phyloP scores from a whole-genome alignment of 2,888 invertebrate genomes.

The Ypsolopha sequella region DNA sequence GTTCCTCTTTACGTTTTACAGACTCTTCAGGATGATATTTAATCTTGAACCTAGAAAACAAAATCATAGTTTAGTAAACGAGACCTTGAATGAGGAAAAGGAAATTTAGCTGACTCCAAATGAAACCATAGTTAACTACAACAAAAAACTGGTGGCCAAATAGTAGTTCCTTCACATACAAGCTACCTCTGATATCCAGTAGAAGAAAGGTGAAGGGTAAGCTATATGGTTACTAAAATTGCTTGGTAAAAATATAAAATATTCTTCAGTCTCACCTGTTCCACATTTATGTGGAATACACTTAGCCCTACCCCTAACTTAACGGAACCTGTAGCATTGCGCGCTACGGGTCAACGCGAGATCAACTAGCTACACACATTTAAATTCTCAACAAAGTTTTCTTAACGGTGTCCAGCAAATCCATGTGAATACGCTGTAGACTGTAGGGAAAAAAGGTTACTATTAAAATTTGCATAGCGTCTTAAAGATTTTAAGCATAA shows the following conservation, averaged over 20 bases:
- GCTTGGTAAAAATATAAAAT: conserved; percentile 55
- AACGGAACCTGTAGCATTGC: conserved; percentile 72
- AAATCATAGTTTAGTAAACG: conserved; percentile 10
- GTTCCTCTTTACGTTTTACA: conserved; percentile 89
- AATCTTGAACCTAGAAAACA: conserved; percentile 90
- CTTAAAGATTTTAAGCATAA: conserved; percentile 58
- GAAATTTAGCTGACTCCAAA: not conserved
- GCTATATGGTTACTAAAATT: conserved; percentile 38
- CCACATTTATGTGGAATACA: conserved; percentile 56
- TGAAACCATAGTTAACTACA: not conserved
- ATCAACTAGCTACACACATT: conserved; percentile 65
- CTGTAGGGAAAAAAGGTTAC: conserved; percentile 69
- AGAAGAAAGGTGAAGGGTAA: not conserved
- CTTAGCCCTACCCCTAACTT: conserved; percentile 62
- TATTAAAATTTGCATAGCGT: conserved; percentile 58
- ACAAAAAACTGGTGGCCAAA: not conserved
- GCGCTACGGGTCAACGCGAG: conserved; percentile 70
- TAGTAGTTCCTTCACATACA: not conserved
- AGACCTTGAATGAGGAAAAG: not conserved
- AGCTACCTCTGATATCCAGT: not conserved
- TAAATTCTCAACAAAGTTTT: conserved; percentile 51
- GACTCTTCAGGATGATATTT: conserved; percentile 99
- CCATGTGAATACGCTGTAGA: conserved; percentile 65
- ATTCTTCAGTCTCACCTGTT: conserved; percentile 67
- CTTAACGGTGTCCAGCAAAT: conserved; percentile 61